phyloP scores from a whole-genome alignment of 2,113 vertebrate genomes.

The Eretmodus cyanostictus region DNA sequence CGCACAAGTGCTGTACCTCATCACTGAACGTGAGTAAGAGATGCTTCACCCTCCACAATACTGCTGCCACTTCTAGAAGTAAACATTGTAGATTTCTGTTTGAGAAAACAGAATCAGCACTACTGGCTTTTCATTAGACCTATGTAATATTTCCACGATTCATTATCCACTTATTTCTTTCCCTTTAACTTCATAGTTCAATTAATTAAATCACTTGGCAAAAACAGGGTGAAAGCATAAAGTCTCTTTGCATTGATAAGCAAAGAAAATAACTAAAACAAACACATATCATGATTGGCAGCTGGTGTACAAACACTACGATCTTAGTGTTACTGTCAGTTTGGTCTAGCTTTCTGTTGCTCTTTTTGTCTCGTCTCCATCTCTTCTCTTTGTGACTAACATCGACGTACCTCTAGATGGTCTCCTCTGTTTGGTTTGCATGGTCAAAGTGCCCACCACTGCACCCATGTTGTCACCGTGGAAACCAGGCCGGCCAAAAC shows the following conservation, averaged over 20 bases:
- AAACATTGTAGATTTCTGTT: not conserved
- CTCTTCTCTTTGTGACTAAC: not conserved
- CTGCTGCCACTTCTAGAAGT: not conserved
- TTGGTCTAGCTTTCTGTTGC: not conserved
- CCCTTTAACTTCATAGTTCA: not conserved
- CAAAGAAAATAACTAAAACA: not conserved
- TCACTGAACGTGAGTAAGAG: not conserved
- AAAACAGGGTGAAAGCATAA: not conserved
- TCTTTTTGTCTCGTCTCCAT: not conserved
- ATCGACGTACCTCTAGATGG: constrained; percentile 88
- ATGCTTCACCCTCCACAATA: not conserved
- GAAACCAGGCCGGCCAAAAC: constrained; percentile 59
- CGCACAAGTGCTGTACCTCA: not conserved
- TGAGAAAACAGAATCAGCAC: not conserved
- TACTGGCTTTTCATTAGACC: not conserved
- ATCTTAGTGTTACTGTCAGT: not conserved
- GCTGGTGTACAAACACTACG: not conserved
- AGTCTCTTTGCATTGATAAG: not conserved
- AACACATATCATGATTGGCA: not conserved
- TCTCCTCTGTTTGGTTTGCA: constrained; percentile 96
- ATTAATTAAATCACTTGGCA: not conserved
- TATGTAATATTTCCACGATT: not conserved
- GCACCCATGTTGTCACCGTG: constrained; percentile 86
- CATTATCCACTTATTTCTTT: not conserved
- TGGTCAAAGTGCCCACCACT: constrained; percentile 94